Base-by-base conservation (phyloP, 1,140 invertebrate species). In the Yoshiicerus persimilis region DNA sequence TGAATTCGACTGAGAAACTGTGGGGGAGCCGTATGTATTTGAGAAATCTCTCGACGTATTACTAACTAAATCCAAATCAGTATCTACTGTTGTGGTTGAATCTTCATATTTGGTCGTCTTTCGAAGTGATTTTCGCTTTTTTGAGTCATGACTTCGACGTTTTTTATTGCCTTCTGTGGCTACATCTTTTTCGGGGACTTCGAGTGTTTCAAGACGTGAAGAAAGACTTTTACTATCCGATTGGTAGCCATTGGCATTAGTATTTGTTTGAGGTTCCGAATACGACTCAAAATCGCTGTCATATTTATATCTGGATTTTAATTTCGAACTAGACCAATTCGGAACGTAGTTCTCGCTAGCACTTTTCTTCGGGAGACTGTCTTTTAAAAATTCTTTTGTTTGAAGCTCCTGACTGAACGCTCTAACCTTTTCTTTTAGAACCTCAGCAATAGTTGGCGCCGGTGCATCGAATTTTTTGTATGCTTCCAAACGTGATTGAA, bases 41-140 rank as follows among this genome's bases (percentile, higher is more conserved):
- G 32, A 80, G 1, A 34, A 4, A 9, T 80, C 20, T 9, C 75
- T 80, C 1, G 32, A 23, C 0, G n/a, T n/a, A 36, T 10, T 80
- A 34, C 75, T 80, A 11, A 80, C 30, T 20, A 80, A 80, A 25
- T 88, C 87, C 3, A 30, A 56, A 85, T 84, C 87, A 3, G 87
- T 86, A 32, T 88, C 87, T 0, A 88, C 87, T 8, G 80, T 88
- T 25, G 87, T 85, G 4, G 87, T 75, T 2, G 87, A 80, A 36
- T 80, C 32, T 36, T 36, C 70, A 9, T 32, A 34, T 25, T 25
- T 34, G 4, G 2, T 16, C 16, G 27, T 10, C 30, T 23, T 75
- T 75, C 27, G 27, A 32, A 25, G n/a, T 66, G 13, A 11, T 75
- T 20, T 20, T 75, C 4, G n/a, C n/a, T 77, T 20, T 32, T 20